phyloP scores from a whole-genome alignment of 2,888 invertebrate genomes.

The Dynastes maya region DNA sequence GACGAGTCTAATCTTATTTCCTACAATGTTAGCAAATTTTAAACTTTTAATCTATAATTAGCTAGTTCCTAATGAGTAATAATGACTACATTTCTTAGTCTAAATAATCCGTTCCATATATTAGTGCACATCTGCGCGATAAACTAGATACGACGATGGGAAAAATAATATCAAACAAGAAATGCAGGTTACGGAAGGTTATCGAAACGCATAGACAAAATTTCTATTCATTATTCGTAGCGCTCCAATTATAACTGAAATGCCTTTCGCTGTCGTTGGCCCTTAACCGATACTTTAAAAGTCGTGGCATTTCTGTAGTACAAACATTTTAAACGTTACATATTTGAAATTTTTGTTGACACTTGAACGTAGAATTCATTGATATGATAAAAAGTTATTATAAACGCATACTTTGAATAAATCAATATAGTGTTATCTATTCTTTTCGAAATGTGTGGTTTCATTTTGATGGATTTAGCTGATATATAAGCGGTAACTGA shows the following conservation, averaged over 20 bases:
- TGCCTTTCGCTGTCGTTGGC: slow-evolving; percentile 15
- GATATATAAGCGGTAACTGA: slow-evolving; percentile 6
- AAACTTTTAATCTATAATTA: too few species aligned
- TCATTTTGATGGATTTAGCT: too few species aligned
- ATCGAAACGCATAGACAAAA: slow-evolving; percentile 29
- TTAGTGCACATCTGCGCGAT: slow-evolving; percentile 36
- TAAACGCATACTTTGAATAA: too few species aligned
- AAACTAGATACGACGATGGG: not conserved
- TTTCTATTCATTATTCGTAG: slow-evolving; percentile 15
- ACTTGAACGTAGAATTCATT: too few species aligned
- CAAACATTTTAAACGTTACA: not conserved
- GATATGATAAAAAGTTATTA: too few species aligned
- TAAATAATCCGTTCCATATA: slow-evolving; percentile 15
- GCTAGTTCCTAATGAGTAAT: too few species aligned
- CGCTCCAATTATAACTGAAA: slow-evolving; percentile 28
- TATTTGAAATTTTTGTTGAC: not conserved
- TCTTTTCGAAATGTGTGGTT: too few species aligned
- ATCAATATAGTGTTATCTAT: not conserved
- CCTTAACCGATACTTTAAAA: slow-evolving; percentile 17
- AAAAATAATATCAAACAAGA: slow-evolving; percentile 24
- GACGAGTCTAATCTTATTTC: not conserved
- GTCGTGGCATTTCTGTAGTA: slow-evolving; percentile 4
- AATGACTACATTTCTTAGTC: slow-evolving; percentile 2
- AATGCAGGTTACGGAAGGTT: slow-evolving; percentile 41
- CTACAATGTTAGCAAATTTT: too few species aligned